Evolutionary conservation across 2,888 invertebrate genomes (phyloP).

Genomic region (Dryadula phaetusa): DNA sequence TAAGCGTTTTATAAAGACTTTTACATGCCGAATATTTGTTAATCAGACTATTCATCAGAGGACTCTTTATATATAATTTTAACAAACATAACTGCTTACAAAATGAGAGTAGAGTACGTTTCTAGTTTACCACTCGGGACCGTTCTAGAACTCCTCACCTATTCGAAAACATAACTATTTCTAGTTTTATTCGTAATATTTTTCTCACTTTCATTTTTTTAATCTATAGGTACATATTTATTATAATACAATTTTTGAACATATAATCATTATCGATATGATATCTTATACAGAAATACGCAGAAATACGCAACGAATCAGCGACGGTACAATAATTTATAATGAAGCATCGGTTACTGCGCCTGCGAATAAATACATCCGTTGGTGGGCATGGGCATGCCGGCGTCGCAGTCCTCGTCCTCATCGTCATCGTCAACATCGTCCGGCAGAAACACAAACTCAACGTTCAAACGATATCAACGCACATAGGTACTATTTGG

Average conservation of each 20-base stretch:
- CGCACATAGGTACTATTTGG: constrained; percentile 80
- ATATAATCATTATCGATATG: constrained; percentile 82
- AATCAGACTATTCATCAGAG: constrained; percentile 84
- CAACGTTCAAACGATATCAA: constrained; percentile 77
- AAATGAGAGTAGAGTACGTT: constrained; percentile 77
- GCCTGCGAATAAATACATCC: constrained; percentile 77
- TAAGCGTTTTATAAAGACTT: constrained; percentile 85
- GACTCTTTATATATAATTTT: constrained; percentile 83
- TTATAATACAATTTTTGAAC: constrained; percentile 83
- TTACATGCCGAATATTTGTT: constrained; percentile 84
- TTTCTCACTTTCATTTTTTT: constrained; percentile 83
- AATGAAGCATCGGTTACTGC: constrained; percentile 78
- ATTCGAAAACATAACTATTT: constrained; percentile 80
- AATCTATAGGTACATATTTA: constrained; percentile 82
- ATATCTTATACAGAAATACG: constrained; percentile 81
- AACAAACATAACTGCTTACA: constrained; percentile 84
- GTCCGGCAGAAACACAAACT: constrained; percentile 74
- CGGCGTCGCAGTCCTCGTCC: constrained; percentile 46
- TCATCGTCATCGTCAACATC: constrained; percentile 47
- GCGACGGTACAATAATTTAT: constrained; percentile 78
- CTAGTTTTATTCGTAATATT: constrained; percentile 81
- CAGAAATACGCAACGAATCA: constrained; percentile 81
- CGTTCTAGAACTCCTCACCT: constrained; percentile 76
- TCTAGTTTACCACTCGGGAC: constrained; percentile 70
- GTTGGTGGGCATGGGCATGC: constrained; percentile 69